Base-by-base conservation (phyloP, 2,888 invertebrate species). In the Drosophila multiciliata region DNA sequence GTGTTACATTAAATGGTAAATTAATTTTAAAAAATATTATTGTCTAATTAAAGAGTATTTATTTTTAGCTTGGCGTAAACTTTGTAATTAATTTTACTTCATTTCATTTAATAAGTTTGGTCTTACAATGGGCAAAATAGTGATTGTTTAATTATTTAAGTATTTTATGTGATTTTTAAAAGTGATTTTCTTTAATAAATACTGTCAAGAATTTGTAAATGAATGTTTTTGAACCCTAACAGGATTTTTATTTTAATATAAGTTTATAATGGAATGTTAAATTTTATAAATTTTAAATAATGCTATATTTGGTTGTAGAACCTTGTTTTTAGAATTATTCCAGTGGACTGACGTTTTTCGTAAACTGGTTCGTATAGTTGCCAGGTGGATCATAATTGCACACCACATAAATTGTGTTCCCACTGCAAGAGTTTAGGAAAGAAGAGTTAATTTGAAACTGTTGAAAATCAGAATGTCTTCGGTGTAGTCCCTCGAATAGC, bases 311-410 rank as follows among this genome's bases (percentile, higher is more conserved):
- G 17, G 36, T 38, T 50, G 6, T 8, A 23, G 12, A 3, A 6
- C 2, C 4, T 20, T 35, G 17, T 29, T 54, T 15, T 0, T 0
- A 7, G 12, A 3, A 1, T 73, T 11, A 73, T 0, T 58, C 26
- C 11, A 20, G 3, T 9, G 59, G 73, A 9, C 38, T 12, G 6
- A 86, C 85, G 32, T 86, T 90, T 12, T 75, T 29, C 0, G 11
- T 9, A 17, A 32, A 90, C 53, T 42, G 32, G 5, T 75, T 76
- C 23, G 52, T 58, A 35, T 54, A 74, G 66, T 86, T 86, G 64
- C 85, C 85, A 0, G 90, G 82, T 11, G 85, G 85, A 70, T 90
- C 69, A 32, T 86, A 86, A 60, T 90, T 86, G 76, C 85, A 86
- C 1, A 86, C 85, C 0, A 86, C 61, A 26, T 58, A 90, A 7